Conservation (phyloP, 2,797 vertebrate species). For the Naso thynnoides region DNA sequence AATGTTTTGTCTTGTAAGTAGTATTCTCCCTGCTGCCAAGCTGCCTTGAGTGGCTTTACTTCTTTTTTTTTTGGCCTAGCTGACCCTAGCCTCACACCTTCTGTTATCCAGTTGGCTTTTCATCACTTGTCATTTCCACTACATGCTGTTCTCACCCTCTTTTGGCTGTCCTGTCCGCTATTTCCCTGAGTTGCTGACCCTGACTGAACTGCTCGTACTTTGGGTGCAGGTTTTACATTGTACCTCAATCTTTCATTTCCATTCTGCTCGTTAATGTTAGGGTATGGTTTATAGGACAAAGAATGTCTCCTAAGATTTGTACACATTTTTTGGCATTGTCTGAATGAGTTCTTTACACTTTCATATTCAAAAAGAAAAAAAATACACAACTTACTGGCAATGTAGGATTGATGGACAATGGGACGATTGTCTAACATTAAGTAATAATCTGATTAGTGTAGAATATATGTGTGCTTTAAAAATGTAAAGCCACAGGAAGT, state of each 20-base stretch:
- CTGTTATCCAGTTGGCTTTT: slow-evolving; percentile 47
- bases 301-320: not conserved
- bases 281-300: not conserved
- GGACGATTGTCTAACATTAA: slow-evolving; percentile 5
- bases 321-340: not conserved
- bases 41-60: slow-evolving; percentile 40
- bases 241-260: slow-evolving; percentile 6
- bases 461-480: not conserved
- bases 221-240: slow-evolving; percentile 23
- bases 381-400: not conserved
- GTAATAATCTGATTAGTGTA: slow-evolving; percentile 23
- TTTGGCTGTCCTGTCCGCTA: slow-evolving; percentile 29
- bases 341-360: not conserved
- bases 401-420: slow-evolving; percentile 4
- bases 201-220: not conserved
- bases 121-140: slow-evolving; percentile 45
- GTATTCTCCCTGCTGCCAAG: slow-evolving; percentile 26
- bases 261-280: not conserved
- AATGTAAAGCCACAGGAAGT: slow-evolving; percentile 3
- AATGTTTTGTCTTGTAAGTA: not conserved
- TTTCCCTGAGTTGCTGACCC: slow-evolving; percentile 30
- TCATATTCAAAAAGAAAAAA: not conserved
- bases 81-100: slow-evolving; percentile 45
- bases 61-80: slow-evolving; percentile 23
- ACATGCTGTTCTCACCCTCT: slow-evolving; percentile 16